Base-by-base conservation (phyloP, 2,797 vertebrate species). In the Aulostomus chinensis region DNA sequence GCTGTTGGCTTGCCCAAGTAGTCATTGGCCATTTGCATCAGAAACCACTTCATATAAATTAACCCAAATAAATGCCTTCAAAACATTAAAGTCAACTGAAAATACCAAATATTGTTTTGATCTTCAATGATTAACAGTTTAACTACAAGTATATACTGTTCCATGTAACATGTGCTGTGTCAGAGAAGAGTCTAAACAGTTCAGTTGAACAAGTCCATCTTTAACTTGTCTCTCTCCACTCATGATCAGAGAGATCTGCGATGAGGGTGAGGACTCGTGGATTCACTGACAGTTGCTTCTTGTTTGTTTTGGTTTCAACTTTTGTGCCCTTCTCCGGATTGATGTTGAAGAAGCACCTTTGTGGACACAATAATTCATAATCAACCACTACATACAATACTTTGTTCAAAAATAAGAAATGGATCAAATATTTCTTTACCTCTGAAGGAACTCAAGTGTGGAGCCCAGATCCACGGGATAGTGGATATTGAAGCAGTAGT, bases 261-360 rank as follows among this genome's bases (percentile, higher is more conserved):
- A 56, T 39, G 21, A 42, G 37, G 37, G 38, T 50, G n/a, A 50
- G 31, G 9, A 55, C 43, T 31, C 43, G 31, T 20, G 43, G 51
- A 29, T 45, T 50, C 4, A 78, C 71, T 1, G 34, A 2, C 1
- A 68, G 58, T 5, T 47, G 53, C 48, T 69, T 67, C 45, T 59
- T 73, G 51, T 61, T 58, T 9, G 54, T 62, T 9, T 65, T 58
- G 2, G 8, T 45, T 26, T 70, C 55, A 14, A 68, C 63, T 37
- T 80, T 59, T 58, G 58, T 70, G 25, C 68, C 60, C 31, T 11
- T 78, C 35, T 73, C 50, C 1, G 58, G 74, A 10, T 72, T 78
- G 22, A 78, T 75, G 17, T 2, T 40, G 54, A 69, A 54, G 40
- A 76, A 69, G 48, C 58, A 76, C 69, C 30, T 68, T 30, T 55